A percentile compares a stretch with the other conserved stretches of the same genome.
These are phyloP conservation scores for Pammene fasciana DNA, from an alignment of 2,888 invertebrate genomes.

Conservation along the genomic window DNA sequence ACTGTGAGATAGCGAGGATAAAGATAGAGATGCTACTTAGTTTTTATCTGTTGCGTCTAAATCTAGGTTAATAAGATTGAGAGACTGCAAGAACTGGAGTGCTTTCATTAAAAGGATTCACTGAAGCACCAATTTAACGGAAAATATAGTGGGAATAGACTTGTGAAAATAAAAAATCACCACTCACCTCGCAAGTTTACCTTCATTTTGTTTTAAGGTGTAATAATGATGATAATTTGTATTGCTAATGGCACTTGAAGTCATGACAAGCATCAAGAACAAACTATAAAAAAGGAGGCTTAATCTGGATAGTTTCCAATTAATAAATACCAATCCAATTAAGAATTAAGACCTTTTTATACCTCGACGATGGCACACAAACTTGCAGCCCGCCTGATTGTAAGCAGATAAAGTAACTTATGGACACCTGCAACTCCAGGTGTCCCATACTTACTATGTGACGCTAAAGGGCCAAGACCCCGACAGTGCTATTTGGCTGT, in stretches of 20 bases:
- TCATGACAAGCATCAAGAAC: background rate
- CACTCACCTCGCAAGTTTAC: background rate
- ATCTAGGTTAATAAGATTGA: constrained; percentile 23
- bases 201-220: background rate
- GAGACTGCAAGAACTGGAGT: constrained; percentile 10
- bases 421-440: too few species aligned
- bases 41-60: constrained; percentile 12
- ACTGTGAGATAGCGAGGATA: background rate
- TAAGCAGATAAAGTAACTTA: too few species aligned
- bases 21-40: constrained; percentile 3
- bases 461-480: too few species aligned
- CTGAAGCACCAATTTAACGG: constrained; percentile 3
- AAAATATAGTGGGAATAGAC: background rate
- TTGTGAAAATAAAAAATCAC: background rate
- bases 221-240: background rate
- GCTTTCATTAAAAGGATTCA: constrained; percentile 20
- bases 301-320: background rate
- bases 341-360: too few species aligned
- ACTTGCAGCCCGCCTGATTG: too few species aligned
- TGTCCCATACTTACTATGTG: too few species aligned
- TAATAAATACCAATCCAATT: constrained; percentile 1
- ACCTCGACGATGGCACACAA: too few species aligned
- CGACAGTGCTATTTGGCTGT: too few species aligned
- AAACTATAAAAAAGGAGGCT: background rate
- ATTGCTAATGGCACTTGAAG: background rate